Base-by-base conservation (phyloP, 2,888 invertebrate species). In the Schizaphis graminum region DNA sequence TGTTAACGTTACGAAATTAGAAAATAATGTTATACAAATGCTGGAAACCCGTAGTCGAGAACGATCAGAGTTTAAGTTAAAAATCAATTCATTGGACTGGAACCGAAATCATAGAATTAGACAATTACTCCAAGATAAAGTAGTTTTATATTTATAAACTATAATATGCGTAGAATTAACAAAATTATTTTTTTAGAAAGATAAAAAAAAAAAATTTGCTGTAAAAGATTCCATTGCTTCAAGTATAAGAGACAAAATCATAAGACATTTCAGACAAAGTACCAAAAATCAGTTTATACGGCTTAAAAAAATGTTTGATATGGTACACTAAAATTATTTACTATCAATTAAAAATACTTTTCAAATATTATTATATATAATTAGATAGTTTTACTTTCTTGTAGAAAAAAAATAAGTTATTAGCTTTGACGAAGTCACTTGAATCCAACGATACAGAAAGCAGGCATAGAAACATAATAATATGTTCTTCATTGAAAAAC, bases 41-140 rank as follows among this genome's bases (percentile, higher is more conserved):
- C 26, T 94, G 53, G 44, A 91, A 67, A 87, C 28, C 1, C 91
- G 94, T 13, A 49, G 47, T 44, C 57, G 41, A 1, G 94, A 94
- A 67, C 61, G n/a, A 57, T n/a, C 67, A 4, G 86, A 94, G 8
- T 91, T 91, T 13, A 85, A 91, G 86, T 86, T 94, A 53, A 86
- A 61, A 49, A 49, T 94, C 10, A n/a, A 91, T 41, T 41, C 86
- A 5, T 61, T 94, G 85, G 94, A 94, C 24, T 94, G 94, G 94
- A 44, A 94, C 24, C 56, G 94, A 13, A 94, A 94, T 91, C 21
- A 85, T 7, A 91, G 53, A 49, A 91, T 57, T 11, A 94, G 67
- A 57, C 28, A 91, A 86, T 44, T 86, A 11, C 61, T 94, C 1
- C 91, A 67, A 67, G 67, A 49, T 28, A 41, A 91, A 91, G 94